Evolutionary conservation across 2,888 invertebrate species (phyloP).

Genomic region (Drosophila rellima): DNA sequence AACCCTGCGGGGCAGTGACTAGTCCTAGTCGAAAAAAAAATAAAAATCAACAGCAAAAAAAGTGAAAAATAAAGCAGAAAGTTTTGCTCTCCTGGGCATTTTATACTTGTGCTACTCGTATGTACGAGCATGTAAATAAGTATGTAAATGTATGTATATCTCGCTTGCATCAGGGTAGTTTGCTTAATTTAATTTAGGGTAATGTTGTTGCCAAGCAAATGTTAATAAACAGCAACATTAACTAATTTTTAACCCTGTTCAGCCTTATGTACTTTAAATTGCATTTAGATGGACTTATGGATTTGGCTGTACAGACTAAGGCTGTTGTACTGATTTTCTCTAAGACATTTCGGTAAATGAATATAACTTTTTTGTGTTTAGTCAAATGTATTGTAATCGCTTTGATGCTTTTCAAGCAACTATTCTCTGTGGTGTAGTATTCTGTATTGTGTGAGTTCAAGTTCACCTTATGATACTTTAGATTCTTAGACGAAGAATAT

Average conservation of each 20-base stretch:
- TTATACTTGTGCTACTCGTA: slow-evolving; percentile 11
- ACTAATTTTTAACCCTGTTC: background rate
- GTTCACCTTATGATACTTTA: background rate
- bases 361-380: background rate
- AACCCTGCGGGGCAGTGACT: slow-evolving; percentile 38
- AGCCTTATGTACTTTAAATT: background rate
- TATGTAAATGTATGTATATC: slow-evolving; percentile 22
- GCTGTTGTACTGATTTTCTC: too few relatives aligned
- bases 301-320: too few relatives aligned
- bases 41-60: slow-evolving; percentile 11
- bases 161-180: slow-evolving; percentile 10
- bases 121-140: slow-evolving; percentile 10
- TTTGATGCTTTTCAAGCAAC: background rate
- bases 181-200: slow-evolving; percentile 31
- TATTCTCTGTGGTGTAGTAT: background rate
- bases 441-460: background rate
- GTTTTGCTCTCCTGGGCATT: slow-evolving; percentile 52
- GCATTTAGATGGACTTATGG: background rate
- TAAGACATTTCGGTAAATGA: background rate
- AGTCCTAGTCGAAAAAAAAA: slow-evolving; percentile 23
- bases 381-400: background rate
- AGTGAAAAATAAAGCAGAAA: slow-evolving; percentile 45
- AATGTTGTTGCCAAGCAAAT: slow-evolving; percentile 19
- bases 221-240: slow-evolving; percentile 3
- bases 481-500: background rate